Percentiles rank a stretch among this genome's conserved stretches.
These are phyloP conservation scores for Cremastinae sp. DNA, from an alignment of 2,888 invertebrate genomes.

Conservation along the genomic window DNA sequence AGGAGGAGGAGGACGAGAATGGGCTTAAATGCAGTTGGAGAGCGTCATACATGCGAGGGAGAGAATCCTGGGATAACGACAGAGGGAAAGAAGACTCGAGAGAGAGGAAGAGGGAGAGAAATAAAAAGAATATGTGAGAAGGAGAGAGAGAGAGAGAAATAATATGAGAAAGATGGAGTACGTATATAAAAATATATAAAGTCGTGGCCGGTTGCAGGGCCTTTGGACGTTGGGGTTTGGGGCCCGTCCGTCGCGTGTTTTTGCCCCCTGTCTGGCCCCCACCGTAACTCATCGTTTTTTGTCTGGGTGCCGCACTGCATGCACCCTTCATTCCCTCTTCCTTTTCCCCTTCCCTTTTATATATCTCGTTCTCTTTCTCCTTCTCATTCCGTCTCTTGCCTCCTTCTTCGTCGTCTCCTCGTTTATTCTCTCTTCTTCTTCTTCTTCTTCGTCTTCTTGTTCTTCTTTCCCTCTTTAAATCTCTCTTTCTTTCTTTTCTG, in stretches of 20 bases:
- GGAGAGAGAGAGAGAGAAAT: slow-evolving; percentile 34
- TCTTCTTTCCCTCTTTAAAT: slow-evolving; percentile 26
- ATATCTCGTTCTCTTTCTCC: slow-evolving; percentile 28
- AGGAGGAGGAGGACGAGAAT: slow-evolving; percentile 22
- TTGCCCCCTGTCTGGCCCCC: slow-evolving; percentile 77
- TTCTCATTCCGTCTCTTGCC: slow-evolving; percentile 60
- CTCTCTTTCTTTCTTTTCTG: slow-evolving; percentile 40
- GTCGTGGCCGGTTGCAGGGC: slow-evolving; percentile 67
- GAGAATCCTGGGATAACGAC: slow-evolving; percentile 38
- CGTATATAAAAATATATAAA: slow-evolving; percentile 19
- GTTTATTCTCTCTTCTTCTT: background rate
- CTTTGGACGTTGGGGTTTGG: slow-evolving; percentile 68
- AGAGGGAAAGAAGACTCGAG: slow-evolving; percentile 29
- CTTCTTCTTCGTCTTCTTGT: slow-evolving; percentile 14
- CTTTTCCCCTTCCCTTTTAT: background rate
- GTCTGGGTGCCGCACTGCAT: slow-evolving; percentile 71
- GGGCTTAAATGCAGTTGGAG: slow-evolving; percentile 31
- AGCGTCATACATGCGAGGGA: slow-evolving; percentile 36
- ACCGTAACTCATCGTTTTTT: slow-evolving; percentile 75
- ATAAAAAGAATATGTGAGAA: too few relatives aligned
- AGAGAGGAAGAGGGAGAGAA: background rate
- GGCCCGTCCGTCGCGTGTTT: slow-evolving; percentile 74
- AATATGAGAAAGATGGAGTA: slow-evolving; percentile 47
- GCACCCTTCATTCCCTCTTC: slow-evolving; percentile 53
- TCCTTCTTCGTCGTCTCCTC: slow-evolving; percentile 74